Base-by-base conservation (phyloP, 2,797 vertebrate genomes). In the Alectoris magna region DNA sequence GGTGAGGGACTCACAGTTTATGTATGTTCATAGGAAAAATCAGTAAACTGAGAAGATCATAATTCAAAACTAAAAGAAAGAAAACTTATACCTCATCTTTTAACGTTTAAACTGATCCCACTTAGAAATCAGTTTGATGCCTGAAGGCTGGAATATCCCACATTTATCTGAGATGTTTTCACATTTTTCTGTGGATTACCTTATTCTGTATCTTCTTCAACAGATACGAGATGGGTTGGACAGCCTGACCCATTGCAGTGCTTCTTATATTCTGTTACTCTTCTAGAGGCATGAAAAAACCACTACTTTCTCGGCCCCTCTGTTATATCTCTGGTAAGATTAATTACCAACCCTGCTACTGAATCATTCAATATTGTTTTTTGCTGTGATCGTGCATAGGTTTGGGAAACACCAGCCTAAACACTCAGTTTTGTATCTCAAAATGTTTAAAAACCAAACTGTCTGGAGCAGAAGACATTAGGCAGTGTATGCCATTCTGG, bases 321-420 rank as follows among this genome's bases (percentile, higher is more conserved):
- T 6, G 8, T 72, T 69, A 31, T 60, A 4, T 73, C 88, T 88
- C 23, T 70, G 34, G 17, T 70, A 72, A 64, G 18, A 71, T 71
- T 76, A 84, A 63, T 93, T 79, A 53, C 43, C 0, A 0, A 41
- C 49, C 7, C 14, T 13, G 10, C 8, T 26, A 26, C 48, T 60
- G 49, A 79, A 38, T 83, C 75, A 79, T 81, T 91, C 38, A 34
- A 38, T 66, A 2, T 27, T 66, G 14, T 58, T 94, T 72, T 76
- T 24, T 69, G 38, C 41, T 36, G 19, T 74, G 41, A 12, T n/a
- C 49, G 0, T 34, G 16, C 18, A 34, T 49, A 62, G 24, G 3
- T 41, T 88, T 84, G 60, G 46, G 46, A 91, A 63, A 46, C 43
- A 67, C 6, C 26, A 81, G 36, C 18, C 19, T 56, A 74, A 75